Evolutionary conservation across 2,888 invertebrate genomes (phyloP).

Genomic region (Eudemis profundana): DNA sequence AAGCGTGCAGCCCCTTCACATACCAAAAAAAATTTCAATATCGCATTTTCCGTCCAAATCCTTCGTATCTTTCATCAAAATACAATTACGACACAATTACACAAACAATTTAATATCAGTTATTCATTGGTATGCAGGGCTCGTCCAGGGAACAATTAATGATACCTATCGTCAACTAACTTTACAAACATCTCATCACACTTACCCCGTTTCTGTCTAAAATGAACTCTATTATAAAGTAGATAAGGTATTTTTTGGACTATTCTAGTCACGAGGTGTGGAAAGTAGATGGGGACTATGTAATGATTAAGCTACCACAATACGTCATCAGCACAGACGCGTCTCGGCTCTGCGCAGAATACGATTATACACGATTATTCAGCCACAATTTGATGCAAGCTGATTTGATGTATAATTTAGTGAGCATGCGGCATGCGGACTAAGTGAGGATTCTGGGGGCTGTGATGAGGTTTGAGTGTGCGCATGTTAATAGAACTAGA

Average conservation of each 20-base stretch:
- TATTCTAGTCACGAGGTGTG: background rate
- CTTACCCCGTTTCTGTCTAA: background rate
- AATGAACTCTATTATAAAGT: background rate
- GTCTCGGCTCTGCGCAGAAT: constrained; percentile 29
- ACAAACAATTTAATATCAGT: constrained; percentile 32
- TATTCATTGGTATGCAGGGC: constrained; percentile 35
- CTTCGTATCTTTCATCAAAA: background rate
- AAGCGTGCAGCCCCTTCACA: too few species aligned
- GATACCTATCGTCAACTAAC: constrained; percentile 10
- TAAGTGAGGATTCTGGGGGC: constrained; percentile 7
- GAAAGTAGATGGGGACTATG: constrained; percentile 2
- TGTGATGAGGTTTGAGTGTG: constrained; percentile 2
- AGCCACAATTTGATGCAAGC: constrained; percentile 39
- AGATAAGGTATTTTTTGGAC: background rate
- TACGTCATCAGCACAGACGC: constrained; percentile 40
- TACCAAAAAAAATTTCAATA: too few species aligned
- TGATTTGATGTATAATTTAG: constrained; percentile 38
- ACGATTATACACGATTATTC: constrained; percentile 33
- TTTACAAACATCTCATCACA: constrained; percentile 6
- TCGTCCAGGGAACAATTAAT: constrained; percentile 38
- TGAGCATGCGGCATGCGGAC: constrained; percentile 14
- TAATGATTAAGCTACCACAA: constrained; percentile 41
- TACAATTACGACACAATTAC: constrained; percentile 24
- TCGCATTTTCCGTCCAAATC: background rate
- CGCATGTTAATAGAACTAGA: background rate